These are phyloP conservation scores for Holotrichia oblita DNA, from an alignment of 1,140 invertebrate genomes.

Conservation along the genomic window DNA sequence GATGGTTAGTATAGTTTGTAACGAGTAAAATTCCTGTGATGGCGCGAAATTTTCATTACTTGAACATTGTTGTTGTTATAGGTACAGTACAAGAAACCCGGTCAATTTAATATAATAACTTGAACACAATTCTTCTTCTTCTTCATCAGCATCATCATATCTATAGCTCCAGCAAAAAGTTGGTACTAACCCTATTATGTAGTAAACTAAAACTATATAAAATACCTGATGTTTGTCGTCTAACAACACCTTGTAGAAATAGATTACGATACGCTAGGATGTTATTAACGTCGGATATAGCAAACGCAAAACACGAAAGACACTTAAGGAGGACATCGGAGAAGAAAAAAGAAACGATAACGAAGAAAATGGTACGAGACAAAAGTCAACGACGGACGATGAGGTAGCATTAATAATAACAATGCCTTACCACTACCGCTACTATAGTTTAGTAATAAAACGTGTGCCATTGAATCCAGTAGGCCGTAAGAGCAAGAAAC, in stretches of 20 bases:
- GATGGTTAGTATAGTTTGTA: no score
- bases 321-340: not conserved
- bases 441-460: conserved; percentile 30
- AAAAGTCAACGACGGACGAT: conserved; percentile 1
- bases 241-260: not conserved
- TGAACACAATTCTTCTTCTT: no score
- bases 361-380: not conserved
- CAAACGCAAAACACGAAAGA: conserved; percentile 15
- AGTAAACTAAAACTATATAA: no score
- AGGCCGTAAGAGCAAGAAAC: conserved; percentile 31
- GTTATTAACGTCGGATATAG: conserved; percentile 3
- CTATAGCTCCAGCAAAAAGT: no score
- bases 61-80: no score
- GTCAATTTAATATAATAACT: no score
- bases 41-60: no score
- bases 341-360: not conserved
- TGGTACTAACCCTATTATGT: no score
- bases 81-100: no score
- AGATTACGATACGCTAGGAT: not conserved
- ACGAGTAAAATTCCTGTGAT: no score
- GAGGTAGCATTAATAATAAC: conserved; percentile 36
- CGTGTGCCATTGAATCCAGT: conserved; percentile 30
- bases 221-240: no score
- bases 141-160: no score
- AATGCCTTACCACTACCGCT: conserved; percentile 32